Evolutionary conservation across 35 echinoderm and acorn worm genomes (phyloP).

Genomic region (Amphiura filiformis): DNA sequence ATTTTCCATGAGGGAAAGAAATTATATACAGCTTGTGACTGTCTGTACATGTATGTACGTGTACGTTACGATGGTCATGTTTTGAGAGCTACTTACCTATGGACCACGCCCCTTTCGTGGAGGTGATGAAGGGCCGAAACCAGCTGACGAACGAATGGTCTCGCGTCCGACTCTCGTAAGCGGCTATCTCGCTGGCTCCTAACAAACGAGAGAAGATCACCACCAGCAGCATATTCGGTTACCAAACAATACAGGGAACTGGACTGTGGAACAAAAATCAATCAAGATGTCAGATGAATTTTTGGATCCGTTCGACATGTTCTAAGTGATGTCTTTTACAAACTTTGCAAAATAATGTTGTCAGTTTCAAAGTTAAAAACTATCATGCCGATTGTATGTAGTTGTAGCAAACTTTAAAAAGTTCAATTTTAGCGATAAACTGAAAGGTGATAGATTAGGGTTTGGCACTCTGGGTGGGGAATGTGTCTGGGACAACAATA

Average conservation of each 20-base stretch:
- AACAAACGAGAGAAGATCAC: constrained; percentile 77
- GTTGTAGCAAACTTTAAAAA: background rate
- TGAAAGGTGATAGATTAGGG: too few relatives aligned
- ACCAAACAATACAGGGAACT: constrained; percentile 81
- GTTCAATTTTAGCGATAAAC: too few relatives aligned
- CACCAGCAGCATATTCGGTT: constrained; percentile 81
- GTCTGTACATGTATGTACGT: too few relatives aligned
- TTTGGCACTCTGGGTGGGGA: too few relatives aligned
- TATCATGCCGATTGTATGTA: background rate
- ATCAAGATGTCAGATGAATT: background rate
- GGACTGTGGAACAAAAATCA: constrained; percentile 50
- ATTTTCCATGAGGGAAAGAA: background rate
- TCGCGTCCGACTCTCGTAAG: constrained; percentile 59
- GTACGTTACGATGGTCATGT: too few relatives aligned
- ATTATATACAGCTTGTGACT: too few relatives aligned
- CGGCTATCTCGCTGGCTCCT: constrained; percentile 67
- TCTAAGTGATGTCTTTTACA: background rate
- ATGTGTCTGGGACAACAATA: too few relatives aligned
- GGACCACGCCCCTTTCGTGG: constrained; percentile 87
- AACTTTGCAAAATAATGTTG: background rate
- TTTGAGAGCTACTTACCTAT: constrained; percentile 59
- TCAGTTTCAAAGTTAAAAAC: background rate
- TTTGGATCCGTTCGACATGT: background rate
- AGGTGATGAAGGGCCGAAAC: constrained; percentile 93
- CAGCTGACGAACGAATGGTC: constrained; percentile 84